phyloP scores from a whole-genome alignment of 2,113 vertebrate genomes.

The Cephalopholis sonnerati region DNA sequence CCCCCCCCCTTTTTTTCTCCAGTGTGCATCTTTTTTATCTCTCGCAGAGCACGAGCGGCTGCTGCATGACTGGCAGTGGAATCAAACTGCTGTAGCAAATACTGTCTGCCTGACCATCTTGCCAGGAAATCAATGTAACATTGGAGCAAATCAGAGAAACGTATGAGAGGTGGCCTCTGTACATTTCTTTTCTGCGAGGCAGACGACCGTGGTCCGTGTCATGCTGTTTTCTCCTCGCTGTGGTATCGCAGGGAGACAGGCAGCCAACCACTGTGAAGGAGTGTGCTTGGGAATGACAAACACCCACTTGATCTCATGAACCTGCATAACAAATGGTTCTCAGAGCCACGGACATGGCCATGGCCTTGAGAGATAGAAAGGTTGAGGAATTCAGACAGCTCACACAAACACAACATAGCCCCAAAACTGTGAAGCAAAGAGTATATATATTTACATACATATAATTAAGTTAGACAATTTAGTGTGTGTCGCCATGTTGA shows the following conservation, averaged over 20 bases:
- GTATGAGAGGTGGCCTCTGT: conserved; percentile 39
- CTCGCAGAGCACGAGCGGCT: conserved; percentile 45
- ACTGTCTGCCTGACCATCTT: conserved; percentile 55
- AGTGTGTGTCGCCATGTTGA: no score
- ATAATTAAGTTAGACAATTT: no score
- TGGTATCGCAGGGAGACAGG: conserved; percentile 64
- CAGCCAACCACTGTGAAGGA: conserved; percentile 66
- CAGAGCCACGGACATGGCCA: conserved; percentile 38
- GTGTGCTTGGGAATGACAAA: conserved; percentile 67
- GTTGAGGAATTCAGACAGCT: conserved; percentile 38
- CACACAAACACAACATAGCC: conserved; percentile 18
- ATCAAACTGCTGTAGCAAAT: conserved; percentile 44
- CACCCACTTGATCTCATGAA: conserved; percentile 74
- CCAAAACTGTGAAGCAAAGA: background rate
- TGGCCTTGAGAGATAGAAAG: conserved; percentile 17
- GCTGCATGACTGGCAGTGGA: conserved; percentile 59
- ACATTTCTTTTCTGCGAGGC: conserved; percentile 38
- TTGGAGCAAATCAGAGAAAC: conserved; percentile 61
- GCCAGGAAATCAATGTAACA: conserved; percentile 59
- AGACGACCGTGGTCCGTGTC: conserved; percentile 47
- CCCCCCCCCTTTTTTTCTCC: background rate
- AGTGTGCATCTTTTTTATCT: conserved; percentile 48
- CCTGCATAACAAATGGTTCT: conserved; percentile 64
- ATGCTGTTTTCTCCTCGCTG: conserved; percentile 62
- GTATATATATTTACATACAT: no score